Percentiles rank a stretch among this genome's conserved stretches.
These are phyloP conservation scores for Antedon mediterranea DNA, from an alignment of 53 echinoderm and acorn worm genomes.

Conservation along the genomic window DNA sequence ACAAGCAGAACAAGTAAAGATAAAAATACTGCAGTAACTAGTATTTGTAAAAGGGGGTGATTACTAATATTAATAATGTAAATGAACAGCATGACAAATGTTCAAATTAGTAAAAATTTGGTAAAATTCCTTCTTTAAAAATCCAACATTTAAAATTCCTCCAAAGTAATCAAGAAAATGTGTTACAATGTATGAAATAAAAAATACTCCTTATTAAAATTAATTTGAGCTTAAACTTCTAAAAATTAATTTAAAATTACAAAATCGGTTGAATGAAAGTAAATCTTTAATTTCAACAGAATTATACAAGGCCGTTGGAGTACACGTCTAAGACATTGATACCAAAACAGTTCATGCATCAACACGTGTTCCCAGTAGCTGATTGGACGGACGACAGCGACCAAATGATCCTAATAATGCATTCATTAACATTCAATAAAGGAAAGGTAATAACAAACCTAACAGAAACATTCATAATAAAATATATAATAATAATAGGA, in stretches of 20 bases:
- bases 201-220: too few species aligned
- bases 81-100: too few species aligned
- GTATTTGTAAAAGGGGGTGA: background rate
- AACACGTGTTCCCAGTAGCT: conserved; percentile 25
- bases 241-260: too few species aligned
- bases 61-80: too few species aligned
- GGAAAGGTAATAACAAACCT: conserved; percentile 43
- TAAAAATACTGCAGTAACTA: background rate
- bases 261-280: too few species aligned
- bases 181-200: too few species aligned
- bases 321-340: conserved; percentile 20
- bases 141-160: too few species aligned
- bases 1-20: conserved; percentile 18
- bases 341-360: conserved; percentile 6
- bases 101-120: too few species aligned
- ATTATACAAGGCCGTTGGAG: conserved; percentile 22
- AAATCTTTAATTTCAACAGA: background rate
- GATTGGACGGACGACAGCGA: conserved; percentile 66
- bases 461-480: background rate
- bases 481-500: too few species aligned
- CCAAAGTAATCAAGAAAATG: too few species aligned
- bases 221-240: too few species aligned
- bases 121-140: too few species aligned
- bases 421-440: conserved; percentile 32
- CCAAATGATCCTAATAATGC: conserved; percentile 56